Percentiles rank a stretch among this genome's conserved stretches.
These are phyloP conservation scores for Eupithecia vulgata DNA, from an alignment of 2,888 invertebrate species.

Conservation along the genomic window DNA sequence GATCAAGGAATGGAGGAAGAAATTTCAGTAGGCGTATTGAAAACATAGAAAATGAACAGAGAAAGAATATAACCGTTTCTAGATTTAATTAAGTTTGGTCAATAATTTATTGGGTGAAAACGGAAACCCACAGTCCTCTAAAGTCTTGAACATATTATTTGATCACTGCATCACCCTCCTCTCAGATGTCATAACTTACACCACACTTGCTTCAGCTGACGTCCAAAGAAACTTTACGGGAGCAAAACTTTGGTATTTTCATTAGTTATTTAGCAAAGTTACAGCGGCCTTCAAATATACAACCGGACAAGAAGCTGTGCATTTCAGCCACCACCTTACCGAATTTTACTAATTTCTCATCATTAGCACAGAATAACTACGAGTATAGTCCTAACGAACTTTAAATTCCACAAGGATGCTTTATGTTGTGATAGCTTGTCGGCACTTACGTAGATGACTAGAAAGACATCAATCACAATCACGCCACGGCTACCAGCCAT, in stretches of 20 bases:
- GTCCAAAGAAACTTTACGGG: constrained; percentile 37
- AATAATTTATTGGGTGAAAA: neutral
- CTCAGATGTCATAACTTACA: neutral
- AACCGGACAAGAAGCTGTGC: constrained; percentile 17
- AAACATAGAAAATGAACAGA: neutral
- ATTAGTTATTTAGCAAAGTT: constrained; percentile 49
- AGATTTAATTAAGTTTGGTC: neutral
- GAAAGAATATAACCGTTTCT: neutral
- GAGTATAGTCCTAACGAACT: no score
- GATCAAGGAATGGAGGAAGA: neutral
- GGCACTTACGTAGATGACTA: no score
- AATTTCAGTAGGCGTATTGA: neutral
- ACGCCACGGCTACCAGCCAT: no score
- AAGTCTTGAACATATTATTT: neutral
- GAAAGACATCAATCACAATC: no score
- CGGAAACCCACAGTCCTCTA: no score
- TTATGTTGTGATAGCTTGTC: no score
- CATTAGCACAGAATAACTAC: neutral
- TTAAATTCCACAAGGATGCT: no score
- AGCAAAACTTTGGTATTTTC: constrained; percentile 46
- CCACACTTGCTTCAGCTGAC: constrained; percentile 10
- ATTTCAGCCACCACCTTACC: neutral
- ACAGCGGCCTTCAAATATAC: constrained; percentile 47
- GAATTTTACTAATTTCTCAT: neutral
- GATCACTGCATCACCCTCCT: neutral